These are phyloP conservation scores for Yponomeuta malinellus DNA, from an alignment of 2,888 invertebrate species.

Conservation along the genomic window DNA sequence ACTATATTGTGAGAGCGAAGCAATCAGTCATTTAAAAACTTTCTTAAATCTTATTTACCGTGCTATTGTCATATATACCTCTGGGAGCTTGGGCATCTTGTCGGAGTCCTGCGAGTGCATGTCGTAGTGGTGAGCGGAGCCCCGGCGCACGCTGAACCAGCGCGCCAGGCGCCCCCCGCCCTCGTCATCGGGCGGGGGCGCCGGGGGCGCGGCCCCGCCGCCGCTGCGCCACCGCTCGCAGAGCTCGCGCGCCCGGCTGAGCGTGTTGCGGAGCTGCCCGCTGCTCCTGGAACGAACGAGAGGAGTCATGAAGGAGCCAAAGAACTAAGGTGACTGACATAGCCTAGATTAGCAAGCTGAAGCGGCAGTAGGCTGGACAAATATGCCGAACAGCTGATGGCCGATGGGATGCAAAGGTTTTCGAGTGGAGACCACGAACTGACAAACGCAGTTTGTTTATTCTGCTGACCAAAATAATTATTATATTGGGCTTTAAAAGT, in stretches of 20 bases:
- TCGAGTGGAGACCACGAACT: no score
- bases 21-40: no score
- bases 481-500: no score
- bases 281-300: conserved; percentile 74
- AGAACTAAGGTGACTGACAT: neutral
- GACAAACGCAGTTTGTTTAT: no score
- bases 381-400: no score
- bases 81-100: conserved; percentile 76
- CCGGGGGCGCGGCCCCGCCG: conserved; percentile 43
- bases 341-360: neutral
- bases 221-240: conserved; percentile 86
- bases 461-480: no score
- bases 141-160: conserved; percentile 92
- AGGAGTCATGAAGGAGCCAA: neutral
- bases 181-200: conserved; percentile 73
- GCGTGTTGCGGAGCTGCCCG: conserved; percentile 86
- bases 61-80: neutral
- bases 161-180: conserved; percentile 86
- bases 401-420: no score
- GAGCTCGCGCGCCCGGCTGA: conserved; percentile 87
- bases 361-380: neutral
- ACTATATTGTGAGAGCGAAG: no score
- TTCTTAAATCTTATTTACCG: no score
- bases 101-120: conserved; percentile 68
- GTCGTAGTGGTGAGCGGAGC: conserved; percentile 89